These are phyloP conservation scores for Euphonia xanthogaster DNA, from an alignment of 2,797 vertebrate species.

Conservation along the genomic window DNA sequence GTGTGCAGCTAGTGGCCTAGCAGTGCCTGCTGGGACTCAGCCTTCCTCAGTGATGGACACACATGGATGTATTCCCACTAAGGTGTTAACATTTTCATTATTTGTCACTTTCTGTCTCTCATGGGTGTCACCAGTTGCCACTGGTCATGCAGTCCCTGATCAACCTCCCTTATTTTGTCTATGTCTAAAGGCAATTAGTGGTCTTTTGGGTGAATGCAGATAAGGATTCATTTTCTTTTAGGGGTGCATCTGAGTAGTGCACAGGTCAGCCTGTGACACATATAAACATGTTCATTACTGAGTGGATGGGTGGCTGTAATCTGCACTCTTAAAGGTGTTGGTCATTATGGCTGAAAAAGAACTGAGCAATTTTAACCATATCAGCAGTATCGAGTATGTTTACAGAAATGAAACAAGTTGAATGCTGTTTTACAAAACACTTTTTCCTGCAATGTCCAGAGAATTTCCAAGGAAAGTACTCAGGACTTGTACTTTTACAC, in stretches of 20 bases:
- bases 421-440: not conserved
- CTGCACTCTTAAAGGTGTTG: not conserved
- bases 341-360: not conserved
- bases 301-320: not conserved
- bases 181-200: not conserved
- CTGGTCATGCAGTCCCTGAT: not conserved
- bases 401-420: not conserved
- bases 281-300: not conserved
- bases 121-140: not conserved
- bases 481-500: not conserved
- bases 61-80: fast-evolving
- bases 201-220: not conserved
- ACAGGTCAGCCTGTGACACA: not conserved
- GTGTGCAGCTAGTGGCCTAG: not conserved
- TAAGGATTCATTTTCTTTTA: not conserved
- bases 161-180: not conserved
- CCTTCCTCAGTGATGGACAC: not conserved
- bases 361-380: not conserved
- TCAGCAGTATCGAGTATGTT: not conserved
- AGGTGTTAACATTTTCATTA: not conserved
- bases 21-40: not conserved
- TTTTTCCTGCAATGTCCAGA: not conserved
- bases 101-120: not conserved
- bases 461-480: not conserved
- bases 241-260: not conserved